Evolutionary conservation across 1,140 invertebrate species (phyloP), one percentile per base, ranked within the genome.

Genomic region (Eumeta japonica): DNA sequence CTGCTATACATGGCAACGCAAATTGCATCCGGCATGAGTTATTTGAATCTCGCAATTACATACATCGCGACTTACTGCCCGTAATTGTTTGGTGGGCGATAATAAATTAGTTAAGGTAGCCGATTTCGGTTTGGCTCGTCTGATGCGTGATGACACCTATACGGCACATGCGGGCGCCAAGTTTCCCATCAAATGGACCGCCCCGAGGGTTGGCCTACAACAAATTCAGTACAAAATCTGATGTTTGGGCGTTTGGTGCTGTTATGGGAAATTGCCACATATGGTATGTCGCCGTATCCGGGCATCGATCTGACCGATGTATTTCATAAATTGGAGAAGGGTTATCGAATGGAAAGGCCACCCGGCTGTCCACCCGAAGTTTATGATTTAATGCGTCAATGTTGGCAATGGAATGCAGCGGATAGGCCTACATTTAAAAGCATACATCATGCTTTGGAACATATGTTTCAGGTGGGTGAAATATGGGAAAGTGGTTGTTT

Each of bases 131-230:
- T 78, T 99, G 43, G 97, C 97, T 0, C 80, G 97, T 13, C 79
- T 98, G 29, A 98, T 99, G 93, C 83, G 95, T 35, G 94, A 98
- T 59, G 94, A 97, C 58, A 94, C 91, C 2, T 98, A 99, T 73
- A 98, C 96, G 14, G 96, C 96, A 16, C 94, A 98, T 71, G 94
- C 93, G 28, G 95, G 96, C 29, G 94, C 94, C 39, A 98, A 98
- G 79, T 98, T 99, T 77, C 96, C 97, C 18, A 99, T 99, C 57
- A 99, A 99, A 74, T 99, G 97, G 97, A 98, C 97, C 2, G 95
- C 97, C 19, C 94, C 97, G 99, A 76, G 97, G 97, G 28, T 78
- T 99, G 48, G 97, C 96, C 4, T 99, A 97, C 71, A 99, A 99
- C 75, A 95, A 95, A 66, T 99, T 99, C 76, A 97, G 93, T 45